A percentile compares a stretch with the other conserved stretches of the same genome.
These are phyloP conservation scores for Grantiella picta DNA, from an alignment of 2,113 vertebrate species.

Conservation along the genomic window DNA sequence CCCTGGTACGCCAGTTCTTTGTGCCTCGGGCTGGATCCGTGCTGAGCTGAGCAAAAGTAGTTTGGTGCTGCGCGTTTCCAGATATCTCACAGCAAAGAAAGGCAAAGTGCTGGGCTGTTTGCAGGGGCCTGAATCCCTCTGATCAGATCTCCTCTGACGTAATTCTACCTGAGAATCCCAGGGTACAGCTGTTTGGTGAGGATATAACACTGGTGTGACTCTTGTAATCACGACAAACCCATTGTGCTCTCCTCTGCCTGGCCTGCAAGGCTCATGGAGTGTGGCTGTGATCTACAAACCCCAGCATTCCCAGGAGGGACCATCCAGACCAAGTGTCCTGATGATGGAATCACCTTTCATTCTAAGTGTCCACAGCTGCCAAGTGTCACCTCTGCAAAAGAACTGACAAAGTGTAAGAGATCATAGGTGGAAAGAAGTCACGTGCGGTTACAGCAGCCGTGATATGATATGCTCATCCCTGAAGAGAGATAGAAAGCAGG, in stretches of 20 bases:
- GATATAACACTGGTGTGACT: not conserved
- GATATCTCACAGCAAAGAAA: not conserved
- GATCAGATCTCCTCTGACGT: not conserved
- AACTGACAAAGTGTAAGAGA: not conserved
- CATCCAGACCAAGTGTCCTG: not conserved
- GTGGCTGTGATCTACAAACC: not conserved
- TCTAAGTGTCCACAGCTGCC: not conserved
- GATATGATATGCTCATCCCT: not conserved
- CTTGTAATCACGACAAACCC: not conserved
- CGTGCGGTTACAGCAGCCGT: not conserved
- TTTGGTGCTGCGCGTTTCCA: not conserved
- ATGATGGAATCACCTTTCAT: not conserved
- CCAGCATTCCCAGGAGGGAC: not conserved
- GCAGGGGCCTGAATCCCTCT: not conserved
- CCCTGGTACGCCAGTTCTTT: fast-evolving
- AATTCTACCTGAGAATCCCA: not conserved
- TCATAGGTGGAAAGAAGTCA: not conserved
- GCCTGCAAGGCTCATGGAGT: fast-evolving
- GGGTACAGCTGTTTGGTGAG: not conserved
- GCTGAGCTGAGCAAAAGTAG: not conserved
- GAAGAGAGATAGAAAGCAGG: not conserved
- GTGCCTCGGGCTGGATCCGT: fast-evolving
- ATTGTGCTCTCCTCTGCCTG: not conserved
- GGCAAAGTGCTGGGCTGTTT: not conserved
- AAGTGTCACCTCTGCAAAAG: not conserved